Conservation (phyloP, 2,888 invertebrate genomes). For the Petrolisthes manimaculis region DNA sequence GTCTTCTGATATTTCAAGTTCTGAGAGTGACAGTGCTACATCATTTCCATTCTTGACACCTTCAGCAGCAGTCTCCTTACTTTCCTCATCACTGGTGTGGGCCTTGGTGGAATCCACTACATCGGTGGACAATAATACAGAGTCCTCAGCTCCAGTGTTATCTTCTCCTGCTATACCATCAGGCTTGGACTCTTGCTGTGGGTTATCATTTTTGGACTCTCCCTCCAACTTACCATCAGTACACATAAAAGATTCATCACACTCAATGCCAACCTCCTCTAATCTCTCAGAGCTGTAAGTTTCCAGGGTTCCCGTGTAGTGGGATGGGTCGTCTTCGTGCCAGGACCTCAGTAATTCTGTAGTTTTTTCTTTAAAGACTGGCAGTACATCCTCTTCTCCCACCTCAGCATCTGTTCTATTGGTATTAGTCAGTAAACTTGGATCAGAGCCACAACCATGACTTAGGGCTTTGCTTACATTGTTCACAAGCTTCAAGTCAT, state of each 20-base stretch:
- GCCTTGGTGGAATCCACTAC: neutral
- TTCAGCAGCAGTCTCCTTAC: neutral
- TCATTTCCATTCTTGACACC: constrained; percentile 31
- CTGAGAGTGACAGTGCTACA: constrained; percentile 33
- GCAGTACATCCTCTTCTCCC: constrained; percentile 39
- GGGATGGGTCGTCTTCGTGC: constrained; percentile 62
- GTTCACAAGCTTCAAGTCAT: constrained; percentile 49
- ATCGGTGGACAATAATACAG: neutral
- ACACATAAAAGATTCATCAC: constrained; percentile 53
- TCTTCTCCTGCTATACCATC: neutral
- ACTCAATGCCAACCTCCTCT: constrained; percentile 58
- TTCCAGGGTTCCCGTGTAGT: constrained; percentile 42
- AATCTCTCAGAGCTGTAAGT: constrained; percentile 45
- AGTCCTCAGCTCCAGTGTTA: neutral
- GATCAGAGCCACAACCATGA: constrained; percentile 42
- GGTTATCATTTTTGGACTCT: neutral
- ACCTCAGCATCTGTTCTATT: constrained; percentile 11
- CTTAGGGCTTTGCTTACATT: constrained; percentile 39
- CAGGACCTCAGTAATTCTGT: constrained; percentile 57
- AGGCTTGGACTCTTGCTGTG: constrained; percentile 9
- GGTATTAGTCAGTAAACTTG: constrained; percentile 32
- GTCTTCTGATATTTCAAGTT: constrained; percentile 53
- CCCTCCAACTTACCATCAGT: neutral
- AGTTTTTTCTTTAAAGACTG: constrained; percentile 56
- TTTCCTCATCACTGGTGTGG: neutral